Evolutionary conservation across 2,797 vertebrate species (phyloP).

Genomic region (Chloroceryle inda): DNA sequence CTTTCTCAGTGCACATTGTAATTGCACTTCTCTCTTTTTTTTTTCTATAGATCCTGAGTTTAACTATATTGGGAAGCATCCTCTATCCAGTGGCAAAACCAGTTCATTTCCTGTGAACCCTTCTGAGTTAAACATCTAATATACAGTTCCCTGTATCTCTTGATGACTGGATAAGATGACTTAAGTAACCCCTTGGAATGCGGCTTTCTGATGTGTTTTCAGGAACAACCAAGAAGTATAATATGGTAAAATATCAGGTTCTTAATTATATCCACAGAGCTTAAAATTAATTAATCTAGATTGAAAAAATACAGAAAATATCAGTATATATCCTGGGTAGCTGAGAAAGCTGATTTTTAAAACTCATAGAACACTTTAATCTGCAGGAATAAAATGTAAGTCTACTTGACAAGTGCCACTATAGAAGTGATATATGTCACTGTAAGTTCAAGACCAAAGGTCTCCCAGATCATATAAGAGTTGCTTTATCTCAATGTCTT

Average conservation of each 20-base stretch:
- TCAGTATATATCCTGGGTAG: background rate
- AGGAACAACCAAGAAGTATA: background rate
- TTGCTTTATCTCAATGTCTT: background rate
- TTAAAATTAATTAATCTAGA: background rate
- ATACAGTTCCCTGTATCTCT: background rate
- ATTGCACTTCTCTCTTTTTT: background rate
- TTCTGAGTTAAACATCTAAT: background rate
- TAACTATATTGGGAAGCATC: background rate
- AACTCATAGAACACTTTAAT: background rate
- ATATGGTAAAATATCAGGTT: background rate
- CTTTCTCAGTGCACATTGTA: background rate
- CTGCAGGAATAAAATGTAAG: background rate
- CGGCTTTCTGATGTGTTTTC: background rate
- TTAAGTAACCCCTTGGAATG: background rate
- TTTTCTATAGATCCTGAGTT: background rate
- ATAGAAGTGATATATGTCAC: background rate
- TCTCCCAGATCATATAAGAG: background rate
- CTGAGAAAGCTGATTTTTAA: background rate
- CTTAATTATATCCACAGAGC: background rate
- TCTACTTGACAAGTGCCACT: background rate
- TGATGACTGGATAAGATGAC: background rate
- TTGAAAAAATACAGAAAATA: background rate
- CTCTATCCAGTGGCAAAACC: background rate
- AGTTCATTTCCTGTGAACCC: background rate
- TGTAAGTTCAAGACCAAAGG: background rate